phyloP scores from a whole-genome alignment of 2,113 vertebrate species.

The Neotoma lepida region DNA sequence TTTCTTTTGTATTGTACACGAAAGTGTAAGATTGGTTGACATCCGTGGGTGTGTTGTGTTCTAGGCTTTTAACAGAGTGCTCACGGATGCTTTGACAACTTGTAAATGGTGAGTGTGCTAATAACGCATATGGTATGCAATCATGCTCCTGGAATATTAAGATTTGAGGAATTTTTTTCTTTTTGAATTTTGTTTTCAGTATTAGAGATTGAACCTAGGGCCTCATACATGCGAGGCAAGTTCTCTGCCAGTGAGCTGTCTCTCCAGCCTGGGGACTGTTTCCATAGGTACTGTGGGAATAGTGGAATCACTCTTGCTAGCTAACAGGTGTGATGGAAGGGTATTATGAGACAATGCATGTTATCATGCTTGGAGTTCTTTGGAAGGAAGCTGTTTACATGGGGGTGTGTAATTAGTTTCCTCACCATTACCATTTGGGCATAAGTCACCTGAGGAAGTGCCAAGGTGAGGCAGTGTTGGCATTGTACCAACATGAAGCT shows the following conservation, averaged over 20 bases:
- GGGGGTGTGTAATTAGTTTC: background rate
- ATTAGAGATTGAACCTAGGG: background rate
- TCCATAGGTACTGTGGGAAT: background rate
- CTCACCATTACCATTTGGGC: background rate
- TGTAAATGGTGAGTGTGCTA: background rate
- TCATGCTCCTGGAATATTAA: background rate
- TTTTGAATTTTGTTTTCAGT: background rate
- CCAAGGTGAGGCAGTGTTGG: rapidly evolving
- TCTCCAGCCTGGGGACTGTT: background rate
- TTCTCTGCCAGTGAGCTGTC: background rate
- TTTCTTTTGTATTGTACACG: background rate
- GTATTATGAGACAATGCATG: background rate
- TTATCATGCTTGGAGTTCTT: background rate
- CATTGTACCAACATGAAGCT: background rate
- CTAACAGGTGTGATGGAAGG: background rate
- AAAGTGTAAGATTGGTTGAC: background rate
- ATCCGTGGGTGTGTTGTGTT: background rate
- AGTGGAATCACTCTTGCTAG: background rate
- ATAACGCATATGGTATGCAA: rapidly evolving
- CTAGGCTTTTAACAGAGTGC: background rate
- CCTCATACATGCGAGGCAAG: background rate
- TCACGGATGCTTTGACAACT: background rate
- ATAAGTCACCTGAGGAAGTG: background rate
- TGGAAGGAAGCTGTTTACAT: background rate
- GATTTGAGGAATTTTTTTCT: background rate